Evolutionary conservation across 2,797 vertebrate species (phyloP), one percentile per base, ranked within the genome.

Genomic region (Poliocrania exsul): DNA sequence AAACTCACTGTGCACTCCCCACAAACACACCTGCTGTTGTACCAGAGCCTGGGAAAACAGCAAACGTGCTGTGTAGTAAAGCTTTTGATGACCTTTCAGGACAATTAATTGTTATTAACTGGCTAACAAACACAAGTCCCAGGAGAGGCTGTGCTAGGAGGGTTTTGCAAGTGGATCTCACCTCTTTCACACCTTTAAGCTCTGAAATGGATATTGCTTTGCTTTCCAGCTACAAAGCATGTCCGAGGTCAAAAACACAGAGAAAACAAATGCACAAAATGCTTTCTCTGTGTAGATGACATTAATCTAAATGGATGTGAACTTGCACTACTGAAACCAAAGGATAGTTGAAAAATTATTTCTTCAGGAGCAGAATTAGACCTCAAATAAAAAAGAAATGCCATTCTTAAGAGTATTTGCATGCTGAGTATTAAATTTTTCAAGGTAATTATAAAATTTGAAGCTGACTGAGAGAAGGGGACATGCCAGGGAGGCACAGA

Each of bases 171-270:
- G 69, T 75, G 84, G 47, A 79, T 86, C 80, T 91, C 1, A 0
- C 57, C 47, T 81, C 69, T 91, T 88, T n/a, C 42, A 40, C 42
- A 54, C 8, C 60, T 60, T 92, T 75, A 81, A 53, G 65, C 65
- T 81, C 71, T 80, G 58, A 88, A 92, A 83, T 49, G 33, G 58
- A 50, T 50, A 65, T 51, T 88, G 49, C 74, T 95, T 70, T 91
- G 62, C 50, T 89, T 95, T 96, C 94, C 60, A 96, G 81, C 62
- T 82, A 73, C 89, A 81, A 96, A 97, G 65, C 80, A 83, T 61
- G 11, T 95, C 56, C 77, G 82, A 94, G 54, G 71, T 50, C 31
- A 73, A 74, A 92, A 95, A 46, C 20, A 93, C 85, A 35, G 83
- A 86, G 29, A 83, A 95, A 77, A 61, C 51, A 84, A 86, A 92